These are phyloP conservation scores for Percopsis omiscomaycus DNA, from an alignment of 2,797 vertebrate genomes.

Conservation along the genomic window DNA sequence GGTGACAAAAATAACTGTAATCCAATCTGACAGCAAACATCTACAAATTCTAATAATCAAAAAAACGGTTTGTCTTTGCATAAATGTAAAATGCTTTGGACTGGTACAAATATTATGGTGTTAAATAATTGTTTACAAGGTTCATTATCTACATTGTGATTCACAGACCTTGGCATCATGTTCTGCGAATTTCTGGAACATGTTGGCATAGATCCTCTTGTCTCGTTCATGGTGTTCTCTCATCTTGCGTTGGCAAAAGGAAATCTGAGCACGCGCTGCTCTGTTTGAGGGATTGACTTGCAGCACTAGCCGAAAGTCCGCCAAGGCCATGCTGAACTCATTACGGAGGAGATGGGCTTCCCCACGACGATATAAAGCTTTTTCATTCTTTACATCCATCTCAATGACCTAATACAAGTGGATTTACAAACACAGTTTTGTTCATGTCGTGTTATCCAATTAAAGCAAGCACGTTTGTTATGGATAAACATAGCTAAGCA, in stretches of 20 bases:
- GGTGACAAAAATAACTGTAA: background rate
- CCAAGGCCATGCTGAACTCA: slow-evolving; percentile 87
- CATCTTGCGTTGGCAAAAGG: slow-evolving; percentile 86
- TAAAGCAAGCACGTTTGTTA: too few relatives aligned
- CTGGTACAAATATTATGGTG: background rate
- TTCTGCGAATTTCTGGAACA: slow-evolving; percentile 97
- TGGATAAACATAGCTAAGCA: background rate
- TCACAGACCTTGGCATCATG: slow-evolving; percentile 86
- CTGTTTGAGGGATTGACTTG: slow-evolving; percentile 89
- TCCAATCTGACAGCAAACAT: background rate
- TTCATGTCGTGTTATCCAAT: too few relatives aligned
- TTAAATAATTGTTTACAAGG: background rate
- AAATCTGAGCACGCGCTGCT: slow-evolving; percentile 86
- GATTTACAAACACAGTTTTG: too few relatives aligned
- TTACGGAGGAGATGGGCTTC: slow-evolving; percentile 89
- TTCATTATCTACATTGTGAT: background rate
- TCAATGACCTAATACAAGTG: slow-evolving; percentile 81
- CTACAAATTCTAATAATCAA: too few relatives aligned
- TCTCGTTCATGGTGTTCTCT: slow-evolving; percentile 91
- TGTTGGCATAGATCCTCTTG: slow-evolving; percentile 92
- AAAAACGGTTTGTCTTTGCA: too few relatives aligned
- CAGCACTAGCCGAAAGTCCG: slow-evolving; percentile 89
- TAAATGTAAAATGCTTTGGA: background rate
- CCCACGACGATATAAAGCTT: slow-evolving; percentile 90
- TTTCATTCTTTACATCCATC: slow-evolving; percentile 88